Evolutionary conservation across 2,888 invertebrate species (phyloP), one percentile per base, ranked within the genome.

Genomic region (Hyles lineata): DNA sequence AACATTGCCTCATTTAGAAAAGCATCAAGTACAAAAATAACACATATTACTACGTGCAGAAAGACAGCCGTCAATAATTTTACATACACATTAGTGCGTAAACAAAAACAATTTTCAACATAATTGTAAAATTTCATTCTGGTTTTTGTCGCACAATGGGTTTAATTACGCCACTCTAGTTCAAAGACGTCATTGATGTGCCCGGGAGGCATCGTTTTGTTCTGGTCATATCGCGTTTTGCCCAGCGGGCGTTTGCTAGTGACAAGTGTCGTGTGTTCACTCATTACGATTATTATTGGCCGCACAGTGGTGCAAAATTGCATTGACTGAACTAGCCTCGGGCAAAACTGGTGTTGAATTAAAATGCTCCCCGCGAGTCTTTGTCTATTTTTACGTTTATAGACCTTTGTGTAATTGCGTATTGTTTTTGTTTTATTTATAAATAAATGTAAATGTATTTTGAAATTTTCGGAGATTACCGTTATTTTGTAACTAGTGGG

Each of bases 161-260:
- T 55, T 25, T 23, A 69, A 32, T 60, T 52, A 29, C 52, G 59
- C 50, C 43, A 58, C 62, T 35, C 50, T 70, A 75, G 73, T 70
- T 78, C 77, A 78, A 78, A 78, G 76, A 74, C 69, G 70, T 71
- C 75, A 77, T 77, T 78, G 78, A 77, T 75, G 71, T 73, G 74
- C 74, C 74, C 70, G 52, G 35, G 67, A 58, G 73, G 67, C 55
- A 32, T 23, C 43, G 29, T 73, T 73, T 71, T 35, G 59, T 58
- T 35, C 70, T 25, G 43, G 73, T 70, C 70, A 61, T 72, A 73
- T 74, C 74, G 72, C 63, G 70, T 55, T 23, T 55, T 15, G 62
- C 25, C 71, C 72, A 58, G 72, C 73, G 76, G 73, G 71, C 73
- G 71, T 69, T 43, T 73, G 75, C 23, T 58, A 43, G n/a, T 72